Base-by-base conservation (phyloP, 2,888 invertebrate species). In the Conchocele bisecta region DNA sequence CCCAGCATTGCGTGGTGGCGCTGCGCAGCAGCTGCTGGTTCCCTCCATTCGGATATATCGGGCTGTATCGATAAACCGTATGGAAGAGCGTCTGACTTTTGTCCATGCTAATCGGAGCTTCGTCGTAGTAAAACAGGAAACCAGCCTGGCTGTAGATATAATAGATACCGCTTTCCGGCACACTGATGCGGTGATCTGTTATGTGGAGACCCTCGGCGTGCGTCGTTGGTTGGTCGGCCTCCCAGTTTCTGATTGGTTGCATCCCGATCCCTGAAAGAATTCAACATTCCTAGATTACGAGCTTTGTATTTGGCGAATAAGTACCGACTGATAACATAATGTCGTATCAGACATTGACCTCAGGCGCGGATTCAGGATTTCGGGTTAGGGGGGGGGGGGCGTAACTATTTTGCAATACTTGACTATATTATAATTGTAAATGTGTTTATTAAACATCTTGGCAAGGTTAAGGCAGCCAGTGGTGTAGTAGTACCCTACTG, bases 81-180 rank as follows among this genome's bases (percentile, higher is more conserved):
- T 83, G 82, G 46, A 79, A 83, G 2, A 83, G 28, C 5, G 79
- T 60, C 46, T 78, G 76, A 1, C 56, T 29, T 3, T 46, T 54
- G 29, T 41, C 39, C 1, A 63, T 17, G 11, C 50, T 39, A 9
- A 24, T 35, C 9, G 33, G 22, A n/a, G 44, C 50, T 7, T 35
- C 44, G 63, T 63, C 76, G 61, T 80, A 81, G 37, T 61, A 56
- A 6, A 75, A 59, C 9, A 72, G 60, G 53, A 81, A 83, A n/a
- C 72, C 77, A 5, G 76, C 74, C 41, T 83, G 82, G 22, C 82
- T 83, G 59, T 83, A 83, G 22, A 83, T 44, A 50, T 75, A 81
- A 53, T 83, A 83, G 22, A 69, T 46, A 24, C 82, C 82, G 37
- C 79, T 72, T 58, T 72, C 74, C 29, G 79, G 75, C 5, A 83